These are phyloP conservation scores for Drosophila cyrtoloma DNA, from an alignment of 2,888 invertebrate genomes.

Conservation along the genomic window DNA sequence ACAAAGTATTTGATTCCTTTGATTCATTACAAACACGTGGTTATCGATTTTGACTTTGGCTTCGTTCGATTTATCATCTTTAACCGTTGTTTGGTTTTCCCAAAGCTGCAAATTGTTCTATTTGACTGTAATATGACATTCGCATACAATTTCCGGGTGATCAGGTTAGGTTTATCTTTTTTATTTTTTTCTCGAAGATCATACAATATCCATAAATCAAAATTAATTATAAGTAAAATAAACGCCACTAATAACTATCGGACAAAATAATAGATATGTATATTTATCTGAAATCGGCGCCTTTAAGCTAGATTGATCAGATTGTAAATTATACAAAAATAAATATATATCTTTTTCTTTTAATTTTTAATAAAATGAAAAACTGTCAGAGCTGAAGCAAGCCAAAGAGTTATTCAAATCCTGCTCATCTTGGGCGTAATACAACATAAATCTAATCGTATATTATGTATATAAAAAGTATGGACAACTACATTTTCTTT, in stretches of 20 bases:
- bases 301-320: neutral
- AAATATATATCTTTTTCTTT: neutral
- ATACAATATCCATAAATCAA: neutral
- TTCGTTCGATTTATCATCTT: constrained; percentile 52
- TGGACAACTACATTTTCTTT: neutral
- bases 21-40: constrained; percentile 70
- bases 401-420: neutral
- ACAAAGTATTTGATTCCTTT: constrained; percentile 39
- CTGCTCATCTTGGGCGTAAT: neutral
- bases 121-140: neutral
- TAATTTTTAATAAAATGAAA: neutral
- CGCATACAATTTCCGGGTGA: no score
- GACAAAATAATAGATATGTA: neutral
- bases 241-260: neutral
- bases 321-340: neutral
- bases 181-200: no score
- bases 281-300: neutral
- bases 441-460: neutral
- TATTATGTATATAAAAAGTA: neutral
- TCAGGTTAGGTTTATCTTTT: no score
- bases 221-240: neutral
- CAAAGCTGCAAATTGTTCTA: constrained; percentile 63
- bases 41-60: constrained; percentile 36
- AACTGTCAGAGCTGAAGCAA: neutral
- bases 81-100: constrained; percentile 57